Base-by-base conservation (phyloP, 1,140 invertebrate species). In the Adelges cooleyi region DNA sequence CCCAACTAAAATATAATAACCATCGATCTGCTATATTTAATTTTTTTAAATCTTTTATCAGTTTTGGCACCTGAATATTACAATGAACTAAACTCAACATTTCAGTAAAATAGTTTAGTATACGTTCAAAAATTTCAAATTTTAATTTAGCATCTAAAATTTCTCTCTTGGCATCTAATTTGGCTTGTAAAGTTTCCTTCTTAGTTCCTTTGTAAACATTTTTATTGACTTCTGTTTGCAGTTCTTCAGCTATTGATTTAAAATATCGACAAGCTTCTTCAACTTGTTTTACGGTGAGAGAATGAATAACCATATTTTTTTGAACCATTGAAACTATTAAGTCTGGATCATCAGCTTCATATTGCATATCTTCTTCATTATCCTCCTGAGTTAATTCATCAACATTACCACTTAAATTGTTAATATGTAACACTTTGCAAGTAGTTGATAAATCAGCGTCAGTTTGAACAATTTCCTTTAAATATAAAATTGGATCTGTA, bases 11-110 rank as follows among this genome's bases (percentile, higher is more conserved):
- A 46, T 59, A 59, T n/a, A 59, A 27, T 0, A 23, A 23, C 54
- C 54, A 59, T 59, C 54, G 44, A 44, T 59, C 38, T 29, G 0
- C 2, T 40, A 59, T 59, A 46, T 33, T 17, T 46, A 59, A 59
- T n/a, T 0, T 5, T 18, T 59, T 46, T 29, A 59, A 20, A 29
- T 59, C 6, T 11, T 29, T 3, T 27, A 18, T 22, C 20, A 2
- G 9, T 29, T 29, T 46, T 20, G 54, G 23, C 22, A 59, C 5
- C 0, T 29, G 5, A 3, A 44, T 13, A 59, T 46, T 11, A 46
- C 3, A 2, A 59, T 46, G 3, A 13, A 10, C 25, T 29, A 59
- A 15, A 44, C 3, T 46, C 11, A 59, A 33, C 54, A 46, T 59
- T 15, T 46, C 11, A 29, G 3, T 11, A 59, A 59, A 59, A 44